Percentiles rank a stretch among this genome's conserved stretches.
These are phyloP conservation scores for Danionella dracula DNA, from an alignment of 2,797 vertebrate genomes.

Conservation along the genomic window DNA sequence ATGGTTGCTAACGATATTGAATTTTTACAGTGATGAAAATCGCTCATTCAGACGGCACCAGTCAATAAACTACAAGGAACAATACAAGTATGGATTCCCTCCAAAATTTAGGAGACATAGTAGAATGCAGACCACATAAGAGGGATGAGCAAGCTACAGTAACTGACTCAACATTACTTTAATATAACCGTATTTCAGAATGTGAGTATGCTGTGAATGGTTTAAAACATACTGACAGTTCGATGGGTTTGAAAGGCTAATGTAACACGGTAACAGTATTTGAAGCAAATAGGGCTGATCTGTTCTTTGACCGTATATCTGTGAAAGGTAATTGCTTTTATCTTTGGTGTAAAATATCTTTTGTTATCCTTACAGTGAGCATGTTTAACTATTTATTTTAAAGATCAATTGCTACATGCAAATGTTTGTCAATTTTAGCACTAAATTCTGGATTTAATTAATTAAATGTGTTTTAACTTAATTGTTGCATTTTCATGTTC, in stretches of 20 bases:
- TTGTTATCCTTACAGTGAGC: background rate
- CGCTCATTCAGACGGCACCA: background rate
- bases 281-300: background rate
- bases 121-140: constrained; percentile 16
- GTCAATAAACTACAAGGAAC: constrained; percentile 20
- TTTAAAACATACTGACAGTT: too few species aligned
- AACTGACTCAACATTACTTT: background rate
- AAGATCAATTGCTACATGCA: too few species aligned
- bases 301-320: background rate
- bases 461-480: too few species aligned
- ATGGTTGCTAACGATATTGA: background rate
- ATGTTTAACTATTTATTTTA: constrained; percentile 38
- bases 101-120: background rate
- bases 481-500: too few species aligned
- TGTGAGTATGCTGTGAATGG: constrained; percentile 3
- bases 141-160: background rate
- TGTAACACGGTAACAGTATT: background rate
- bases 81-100: constrained; percentile 1
- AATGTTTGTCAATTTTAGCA: too few species aligned
- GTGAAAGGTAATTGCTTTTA: background rate
- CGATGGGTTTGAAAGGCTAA: too few species aligned
- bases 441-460: too few species aligned
- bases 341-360: background rate
- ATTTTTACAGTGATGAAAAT: constrained; percentile 32
- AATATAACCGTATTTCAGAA: background rate